Conservation (phyloP, 2,888 invertebrate genomes). For the Drosophila paramelanica region DNA sequence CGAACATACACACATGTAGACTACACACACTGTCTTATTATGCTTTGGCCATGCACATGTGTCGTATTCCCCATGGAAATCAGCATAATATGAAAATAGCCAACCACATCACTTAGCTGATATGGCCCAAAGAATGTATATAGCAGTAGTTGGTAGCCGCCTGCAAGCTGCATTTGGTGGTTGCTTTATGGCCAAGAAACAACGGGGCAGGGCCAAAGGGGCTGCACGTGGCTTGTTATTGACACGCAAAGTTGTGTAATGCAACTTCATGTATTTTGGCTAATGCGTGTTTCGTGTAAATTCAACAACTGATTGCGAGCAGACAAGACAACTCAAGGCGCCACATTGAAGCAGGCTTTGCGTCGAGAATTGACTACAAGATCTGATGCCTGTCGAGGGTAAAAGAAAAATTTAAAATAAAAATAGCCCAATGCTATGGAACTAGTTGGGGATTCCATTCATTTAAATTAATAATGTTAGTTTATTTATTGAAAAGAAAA, state of each 20-base stretch:
- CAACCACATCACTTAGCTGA: conserved; percentile 50
- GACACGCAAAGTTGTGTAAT: conserved; percentile 46
- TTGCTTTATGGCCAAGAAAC: conserved; percentile 45
- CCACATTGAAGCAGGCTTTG: conserved; percentile 20
- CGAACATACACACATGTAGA: background rate
- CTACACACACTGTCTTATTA: conserved; percentile 1
- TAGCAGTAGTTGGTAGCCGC: background rate
- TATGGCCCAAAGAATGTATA: conserved; percentile 16
- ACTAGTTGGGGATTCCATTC: background rate
- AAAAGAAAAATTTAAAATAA: background rate
- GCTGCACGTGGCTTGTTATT: conserved; percentile 18
- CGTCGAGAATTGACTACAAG: background rate
- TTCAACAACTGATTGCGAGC: conserved; percentile 27
- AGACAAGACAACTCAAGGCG: conserved; percentile 26
- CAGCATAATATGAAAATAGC: conserved; percentile 76
- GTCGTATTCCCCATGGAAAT: conserved; percentile 80
- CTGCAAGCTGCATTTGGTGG: conserved; percentile 56
- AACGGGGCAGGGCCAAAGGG: background rate
- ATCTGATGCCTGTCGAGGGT: background rate
- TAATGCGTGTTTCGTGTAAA: conserved; percentile 59
- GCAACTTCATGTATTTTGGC: conserved; percentile 47
- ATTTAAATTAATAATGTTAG: too few species aligned
- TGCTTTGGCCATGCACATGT: conserved; percentile 52
- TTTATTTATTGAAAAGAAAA: too few species aligned
- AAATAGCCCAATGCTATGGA: background rate